Conservation (phyloP, 2,888 invertebrate species). For the Melanophora roralis region DNA sequence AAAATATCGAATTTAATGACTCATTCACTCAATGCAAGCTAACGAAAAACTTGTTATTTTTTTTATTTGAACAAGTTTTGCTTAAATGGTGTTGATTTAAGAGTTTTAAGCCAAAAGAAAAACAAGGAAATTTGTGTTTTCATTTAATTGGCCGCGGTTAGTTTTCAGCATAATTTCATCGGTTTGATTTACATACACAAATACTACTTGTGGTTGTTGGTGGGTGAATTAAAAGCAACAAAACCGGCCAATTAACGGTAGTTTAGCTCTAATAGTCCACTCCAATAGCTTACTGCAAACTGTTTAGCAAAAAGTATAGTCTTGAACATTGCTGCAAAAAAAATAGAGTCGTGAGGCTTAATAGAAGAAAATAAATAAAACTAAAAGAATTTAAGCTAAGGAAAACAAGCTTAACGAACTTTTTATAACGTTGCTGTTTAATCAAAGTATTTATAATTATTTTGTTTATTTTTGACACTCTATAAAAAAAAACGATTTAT, state of each 20-base stretch:
- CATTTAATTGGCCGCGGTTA: conserved; percentile 47
- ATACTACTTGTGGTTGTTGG: background rate
- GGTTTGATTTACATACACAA: background rate
- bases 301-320: conserved; percentile 2
- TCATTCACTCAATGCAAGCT: conserved; percentile 23
- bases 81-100: conserved; percentile 45
- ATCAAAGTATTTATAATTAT: too few species aligned
- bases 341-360: too few species aligned
- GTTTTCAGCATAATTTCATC: background rate
- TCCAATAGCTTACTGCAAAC: background rate
- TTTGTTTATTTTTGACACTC: too few species aligned
- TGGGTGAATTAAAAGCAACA: conserved; percentile 13
- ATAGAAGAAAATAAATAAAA: too few species aligned
- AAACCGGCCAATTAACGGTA: conserved; percentile 59
- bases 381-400: too few species aligned
- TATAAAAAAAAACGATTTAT: too few species aligned
- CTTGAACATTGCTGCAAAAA: background rate
- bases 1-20: conserved; percentile 39
- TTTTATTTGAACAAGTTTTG: conserved; percentile 36
- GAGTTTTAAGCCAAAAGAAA: conserved; percentile 17
- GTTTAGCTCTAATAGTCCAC: conserved; percentile 38
- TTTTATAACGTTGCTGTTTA: too few species aligned
- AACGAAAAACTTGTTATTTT: conserved; percentile 28
- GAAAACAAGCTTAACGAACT: too few species aligned
- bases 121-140: conserved; percentile 43